phyloP scores from a whole-genome alignment of 2,113 vertebrate genomes.

The Procavia capensis region DNA sequence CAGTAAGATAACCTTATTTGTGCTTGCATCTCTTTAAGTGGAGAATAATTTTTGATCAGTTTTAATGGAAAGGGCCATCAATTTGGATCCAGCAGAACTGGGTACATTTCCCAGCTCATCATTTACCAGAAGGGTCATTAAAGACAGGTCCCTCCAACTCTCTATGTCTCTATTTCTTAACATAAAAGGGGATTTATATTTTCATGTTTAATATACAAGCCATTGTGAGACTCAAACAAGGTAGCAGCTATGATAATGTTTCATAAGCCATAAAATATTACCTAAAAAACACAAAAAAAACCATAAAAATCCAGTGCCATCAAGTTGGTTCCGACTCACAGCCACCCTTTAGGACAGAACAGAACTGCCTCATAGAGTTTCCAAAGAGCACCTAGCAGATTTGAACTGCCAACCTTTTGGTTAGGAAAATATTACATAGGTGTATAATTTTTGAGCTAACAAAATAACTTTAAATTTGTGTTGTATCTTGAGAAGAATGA shows the following conservation, averaged over 20 bases:
- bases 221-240: not conserved
- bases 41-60: not conserved
- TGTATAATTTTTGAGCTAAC: not conserved
- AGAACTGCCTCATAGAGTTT: too few species aligned
- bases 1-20: not conserved
- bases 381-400: too few species aligned
- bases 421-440: not conserved
- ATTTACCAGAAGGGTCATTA: not conserved
- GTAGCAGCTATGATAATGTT: not conserved
- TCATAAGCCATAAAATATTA: not conserved
- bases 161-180: not conserved
- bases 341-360: too few species aligned
- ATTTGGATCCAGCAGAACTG: not conserved
- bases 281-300: too few species aligned
- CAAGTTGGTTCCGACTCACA: too few species aligned
- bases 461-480: not conserved
- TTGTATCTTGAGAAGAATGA: not conserved
- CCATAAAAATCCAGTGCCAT: too few species aligned
- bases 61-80: not conserved
- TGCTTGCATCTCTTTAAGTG: not conserved
- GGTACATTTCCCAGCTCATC: not conserved
- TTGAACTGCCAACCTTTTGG: too few species aligned
- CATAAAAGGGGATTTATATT: not conserved
- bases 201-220: not conserved
- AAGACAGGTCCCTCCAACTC: not conserved